Evolutionary conservation across 2,888 invertebrate species (phyloP), one percentile per base, ranked within the genome.

Genomic region (Polydesmus complanatus): DNA sequence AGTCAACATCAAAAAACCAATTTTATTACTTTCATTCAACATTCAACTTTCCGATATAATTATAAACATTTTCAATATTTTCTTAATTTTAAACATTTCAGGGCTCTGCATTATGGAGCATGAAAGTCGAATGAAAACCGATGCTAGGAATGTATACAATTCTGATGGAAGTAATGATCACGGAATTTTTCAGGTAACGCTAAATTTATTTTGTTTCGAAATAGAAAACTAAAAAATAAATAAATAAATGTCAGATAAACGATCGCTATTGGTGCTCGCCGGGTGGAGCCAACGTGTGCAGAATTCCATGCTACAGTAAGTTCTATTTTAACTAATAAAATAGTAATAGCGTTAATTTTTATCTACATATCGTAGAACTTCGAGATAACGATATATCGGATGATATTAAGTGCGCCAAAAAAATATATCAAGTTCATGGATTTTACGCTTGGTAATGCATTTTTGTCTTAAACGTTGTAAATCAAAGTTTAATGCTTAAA

Each of bases 231-330:
- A 37, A 37, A 37, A 5, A 8, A 37, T 37, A 8, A 14, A 14
- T 37, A 8, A 14, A 19, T 51, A 5, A 5, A 19, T 51, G n/a
- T 51, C 21, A 56, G 56, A 26, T 56, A 14, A 27, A 56, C 56
- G 21, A 56, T 37, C 56, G 56, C n/a, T 56, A 56, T 19, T 56
- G 56, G 56, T 54, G 54, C 25, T 18, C 8, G 3, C 54, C 54
- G 18, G 54, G 54, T 18, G 54, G 54, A 26, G 56, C 56, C 5
- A 56, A 56, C 21, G 37, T 56, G 5, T 37, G 27, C 56, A 56
- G 19, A 56, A 27, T 27, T 18, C 54, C 56, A 26, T 56, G 27
- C 37, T 2, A 27, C 26, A 27, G 37, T 19, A 56, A 14, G 56
- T 56, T 2, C 37, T 2, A n/a, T 23, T 19, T 27, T 5, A 14